Evolutionary conservation across 1,140 invertebrate species (phyloP).

Genomic region (Penaeus vannamei): DNA sequence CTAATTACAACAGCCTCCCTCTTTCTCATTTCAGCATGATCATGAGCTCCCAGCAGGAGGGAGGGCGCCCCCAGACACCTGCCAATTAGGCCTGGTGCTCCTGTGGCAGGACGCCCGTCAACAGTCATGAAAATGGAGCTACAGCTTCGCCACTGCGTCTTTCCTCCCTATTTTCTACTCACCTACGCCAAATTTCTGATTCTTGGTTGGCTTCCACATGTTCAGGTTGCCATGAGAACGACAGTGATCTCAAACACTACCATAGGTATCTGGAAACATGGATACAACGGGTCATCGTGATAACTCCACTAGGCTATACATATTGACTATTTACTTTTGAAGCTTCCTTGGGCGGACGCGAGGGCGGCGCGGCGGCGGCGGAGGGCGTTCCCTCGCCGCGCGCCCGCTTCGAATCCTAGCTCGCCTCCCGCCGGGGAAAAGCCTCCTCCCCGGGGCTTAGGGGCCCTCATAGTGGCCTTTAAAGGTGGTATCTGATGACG

Average conservation of each 20-base stretch:
- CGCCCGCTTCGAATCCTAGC: conserved; percentile 39
- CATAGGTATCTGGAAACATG: background rate
- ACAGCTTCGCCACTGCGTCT: background rate
- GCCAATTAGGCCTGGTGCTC: too few relatives aligned
- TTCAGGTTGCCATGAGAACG: conserved; percentile 55
- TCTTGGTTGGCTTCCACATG: conserved; percentile 63
- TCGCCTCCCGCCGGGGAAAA: too few relatives aligned
- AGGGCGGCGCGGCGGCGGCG: conserved; percentile 9
- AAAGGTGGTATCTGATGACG: too few relatives aligned
- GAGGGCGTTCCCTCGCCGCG: conserved; percentile 39
- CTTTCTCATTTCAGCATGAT: too few relatives aligned
- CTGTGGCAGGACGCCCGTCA: too few relatives aligned
- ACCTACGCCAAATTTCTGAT: conserved; percentile 62
- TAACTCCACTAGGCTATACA: conserved; percentile 12
- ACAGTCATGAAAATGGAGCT: background rate
- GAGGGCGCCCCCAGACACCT: too few relatives aligned
- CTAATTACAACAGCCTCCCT: too few relatives aligned
- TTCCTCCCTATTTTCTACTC: conserved; percentile 1
- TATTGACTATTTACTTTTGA: conserved; percentile 65
- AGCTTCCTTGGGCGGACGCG: background rate
- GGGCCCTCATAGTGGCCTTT: too few relatives aligned
- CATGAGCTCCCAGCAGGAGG: background rate
- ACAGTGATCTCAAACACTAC: conserved; percentile 9
- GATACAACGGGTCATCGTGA: conserved; percentile 33
- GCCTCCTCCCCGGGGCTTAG: too few relatives aligned